A percentile compares a stretch with the other conserved stretches of the same genome.
Conservation (phyloP, 2,113 vertebrate genomes). For the Alouatta palliata region DNA sequence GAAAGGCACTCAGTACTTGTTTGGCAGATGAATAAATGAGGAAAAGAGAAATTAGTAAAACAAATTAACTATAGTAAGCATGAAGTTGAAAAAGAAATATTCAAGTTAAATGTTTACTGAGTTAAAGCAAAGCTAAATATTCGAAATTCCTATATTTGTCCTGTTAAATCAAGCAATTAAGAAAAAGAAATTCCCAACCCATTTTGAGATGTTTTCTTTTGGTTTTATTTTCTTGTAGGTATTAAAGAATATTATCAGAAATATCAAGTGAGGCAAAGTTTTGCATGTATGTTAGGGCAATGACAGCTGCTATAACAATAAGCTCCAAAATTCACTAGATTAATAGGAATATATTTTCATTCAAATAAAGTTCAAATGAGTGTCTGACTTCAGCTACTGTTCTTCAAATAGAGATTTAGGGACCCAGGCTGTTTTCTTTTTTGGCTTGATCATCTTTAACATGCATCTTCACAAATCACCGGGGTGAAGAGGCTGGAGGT, state of each 20-base stretch:
- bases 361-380: background rate
- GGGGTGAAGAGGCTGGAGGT: background rate
- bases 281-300: background rate
- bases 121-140: background rate
- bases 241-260: conserved; percentile 17
- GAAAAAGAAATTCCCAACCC: background rate
- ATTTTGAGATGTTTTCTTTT: background rate
- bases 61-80: background rate
- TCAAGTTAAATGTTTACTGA: background rate
- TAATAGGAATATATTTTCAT: background rate
- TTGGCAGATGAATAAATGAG: background rate
- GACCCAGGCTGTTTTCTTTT: background rate
- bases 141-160: background rate
- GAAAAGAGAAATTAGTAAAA: background rate
- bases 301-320: background rate
- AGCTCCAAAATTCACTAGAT: background rate
- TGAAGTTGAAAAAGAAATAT: background rate
- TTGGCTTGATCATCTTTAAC: background rate
- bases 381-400: background rate
- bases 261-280: background rate
- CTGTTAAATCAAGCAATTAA: background rate
- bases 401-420: background rate
- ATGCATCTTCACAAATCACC: background rate
- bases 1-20: background rate
- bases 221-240: background rate